phyloP scores from a whole-genome alignment of 30 jellyfish, hydroid and myxozoan genomes.

The Cassiopea andromeda region DNA sequence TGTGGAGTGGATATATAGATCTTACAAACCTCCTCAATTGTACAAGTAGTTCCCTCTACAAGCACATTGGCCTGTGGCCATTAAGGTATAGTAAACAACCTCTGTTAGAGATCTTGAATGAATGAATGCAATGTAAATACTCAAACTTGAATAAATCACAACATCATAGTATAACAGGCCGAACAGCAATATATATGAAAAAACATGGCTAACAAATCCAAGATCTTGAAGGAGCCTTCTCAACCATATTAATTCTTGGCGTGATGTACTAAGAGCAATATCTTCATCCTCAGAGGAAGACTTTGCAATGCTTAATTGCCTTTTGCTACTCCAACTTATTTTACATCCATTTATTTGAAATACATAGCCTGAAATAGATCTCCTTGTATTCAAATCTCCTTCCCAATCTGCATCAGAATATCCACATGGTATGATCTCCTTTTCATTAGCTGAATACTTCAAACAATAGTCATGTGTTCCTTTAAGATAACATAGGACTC shows the following conservation, averaged over 20 bases:
- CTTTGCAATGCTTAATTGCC: conserved; percentile 31
- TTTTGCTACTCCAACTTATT: too few relatives aligned
- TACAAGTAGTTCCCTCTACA: not conserved
- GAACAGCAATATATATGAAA: too few relatives aligned
- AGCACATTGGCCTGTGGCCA: not conserved
- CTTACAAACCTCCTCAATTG: not conserved
- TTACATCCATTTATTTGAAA: conserved; percentile 33
- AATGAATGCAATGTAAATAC: too few relatives aligned
- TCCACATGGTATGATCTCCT: not conserved
- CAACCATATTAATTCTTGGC: conserved; percentile 69
- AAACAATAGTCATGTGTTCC: conserved; percentile 26
- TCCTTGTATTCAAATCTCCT: too few relatives aligned
- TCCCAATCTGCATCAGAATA: conserved; percentile 11
- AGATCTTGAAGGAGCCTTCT: conserved; percentile 48
- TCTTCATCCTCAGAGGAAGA: conserved; percentile 68
- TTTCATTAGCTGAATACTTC: not conserved
- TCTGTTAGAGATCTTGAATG: too few relatives aligned
- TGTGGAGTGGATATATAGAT: not conserved
- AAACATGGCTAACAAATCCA: too few relatives aligned
- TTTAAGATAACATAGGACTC: conserved; percentile 3
- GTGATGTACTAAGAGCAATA: conserved; percentile 48
- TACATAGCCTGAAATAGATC: conserved; percentile 55
- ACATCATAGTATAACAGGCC: too few relatives aligned
- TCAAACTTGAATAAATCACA: too few relatives aligned
- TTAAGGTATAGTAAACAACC: not conserved